Evolutionary conservation across 2,888 invertebrate genomes (phyloP).

Genomic region (Hirtodrosophila duncani): DNA sequence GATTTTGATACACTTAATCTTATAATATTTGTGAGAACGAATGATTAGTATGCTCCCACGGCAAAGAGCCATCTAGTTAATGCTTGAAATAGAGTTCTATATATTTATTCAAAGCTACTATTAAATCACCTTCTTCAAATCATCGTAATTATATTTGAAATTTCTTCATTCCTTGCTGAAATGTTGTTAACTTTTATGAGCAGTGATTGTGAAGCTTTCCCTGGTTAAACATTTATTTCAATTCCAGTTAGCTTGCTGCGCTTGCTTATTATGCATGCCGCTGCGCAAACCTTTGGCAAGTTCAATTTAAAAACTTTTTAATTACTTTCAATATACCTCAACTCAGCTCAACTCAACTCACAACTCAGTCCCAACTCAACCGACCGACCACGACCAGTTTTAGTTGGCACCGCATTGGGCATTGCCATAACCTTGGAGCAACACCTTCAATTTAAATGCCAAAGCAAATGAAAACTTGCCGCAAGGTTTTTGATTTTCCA

Average conservation of each 20-base stretch:
- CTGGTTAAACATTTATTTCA: neutral
- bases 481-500: conserved; percentile 43
- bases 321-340: conserved; percentile 30
- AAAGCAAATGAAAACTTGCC: conserved; percentile 39
- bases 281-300: conserved; percentile 25
- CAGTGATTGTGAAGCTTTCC: conserved; percentile 9
- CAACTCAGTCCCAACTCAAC: neutral
- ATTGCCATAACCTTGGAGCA: conserved; percentile 10
- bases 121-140: no score
- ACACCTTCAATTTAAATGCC: conserved; percentile 56
- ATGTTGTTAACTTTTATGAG: conserved; percentile 2
- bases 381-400: conserved; percentile 15
- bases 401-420: conserved; percentile 6
- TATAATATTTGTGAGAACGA: no score
- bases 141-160: no score
- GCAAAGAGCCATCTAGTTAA: no score
- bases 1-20: no score
- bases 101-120: no score
- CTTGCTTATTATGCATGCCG: conserved; percentile 23
- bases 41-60: no score
- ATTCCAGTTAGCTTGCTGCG: neutral
- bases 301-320: conserved; percentile 53
- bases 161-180: no score
- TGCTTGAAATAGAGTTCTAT: no score
- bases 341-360: no score